Percentiles rank a stretch among this genome's conserved stretches.
phyloP scores from a whole-genome alignment of 2,888 invertebrate genomes.

The Punctoribates punctum region DNA sequence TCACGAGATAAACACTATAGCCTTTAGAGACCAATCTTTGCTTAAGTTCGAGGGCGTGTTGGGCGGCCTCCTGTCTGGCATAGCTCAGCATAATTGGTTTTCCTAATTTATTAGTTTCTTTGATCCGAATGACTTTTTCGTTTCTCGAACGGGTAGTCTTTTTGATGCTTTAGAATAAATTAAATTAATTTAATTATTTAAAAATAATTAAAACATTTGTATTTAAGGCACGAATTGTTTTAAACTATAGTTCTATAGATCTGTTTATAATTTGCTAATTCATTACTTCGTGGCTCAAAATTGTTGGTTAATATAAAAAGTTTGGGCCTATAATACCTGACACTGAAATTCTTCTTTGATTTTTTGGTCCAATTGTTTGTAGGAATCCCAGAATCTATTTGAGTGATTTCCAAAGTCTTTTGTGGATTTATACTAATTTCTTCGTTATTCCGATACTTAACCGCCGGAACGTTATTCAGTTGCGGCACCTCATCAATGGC shows the following conservation, averaged over 20 bases:
- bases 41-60: conserved; percentile 53
- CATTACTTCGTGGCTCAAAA: no score
- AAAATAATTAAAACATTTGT: no score
- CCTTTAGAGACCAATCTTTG: conserved; percentile 48
- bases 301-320: no score
- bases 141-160: background rate
- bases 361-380: background rate
- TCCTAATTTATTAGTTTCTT: background rate
- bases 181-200: background rate
- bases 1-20: conserved; percentile 52
- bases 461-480: background rate
- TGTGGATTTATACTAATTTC: background rate
- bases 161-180: background rate
- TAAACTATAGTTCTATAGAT: no score
- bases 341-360: background rate
- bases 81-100: conserved; percentile 53
- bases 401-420: background rate
- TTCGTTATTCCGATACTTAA: background rate
- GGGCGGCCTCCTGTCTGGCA: conserved; percentile 53
- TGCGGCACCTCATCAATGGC: background rate
- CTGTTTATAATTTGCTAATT: no score
- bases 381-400: background rate
- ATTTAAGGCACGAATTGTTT: no score
- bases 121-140: background rate
- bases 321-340: no score